Percentiles rank a stretch among this genome's conserved stretches.
phyloP scores from a whole-genome alignment of 2,797 vertebrate species.

The Ciconia nigra region DNA sequence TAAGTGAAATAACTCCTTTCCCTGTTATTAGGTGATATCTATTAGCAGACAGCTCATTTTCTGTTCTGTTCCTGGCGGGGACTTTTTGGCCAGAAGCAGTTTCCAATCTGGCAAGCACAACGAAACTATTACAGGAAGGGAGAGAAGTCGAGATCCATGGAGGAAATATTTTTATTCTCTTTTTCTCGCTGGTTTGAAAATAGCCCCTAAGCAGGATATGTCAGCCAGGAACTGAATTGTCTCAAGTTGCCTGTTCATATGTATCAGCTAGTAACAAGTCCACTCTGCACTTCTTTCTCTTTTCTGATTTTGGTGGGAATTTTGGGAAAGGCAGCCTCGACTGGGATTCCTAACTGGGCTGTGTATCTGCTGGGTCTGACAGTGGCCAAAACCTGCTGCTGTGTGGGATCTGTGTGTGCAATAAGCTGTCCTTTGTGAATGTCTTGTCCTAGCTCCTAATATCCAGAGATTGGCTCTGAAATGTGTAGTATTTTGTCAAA shows the following conservation, averaged over 20 bases:
- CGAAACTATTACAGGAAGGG: neutral
- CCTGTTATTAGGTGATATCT: constrained; percentile 13
- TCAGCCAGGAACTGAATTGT: neutral
- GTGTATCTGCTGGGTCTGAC: neutral
- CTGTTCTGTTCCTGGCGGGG: neutral
- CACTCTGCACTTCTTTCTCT: neutral
- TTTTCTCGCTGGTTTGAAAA: constrained; percentile 6
- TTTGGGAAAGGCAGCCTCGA: neutral
- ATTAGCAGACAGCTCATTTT: constrained; percentile 28
- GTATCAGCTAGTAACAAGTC: neutral
- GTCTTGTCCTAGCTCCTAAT: neutral
- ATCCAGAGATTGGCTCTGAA: neutral
- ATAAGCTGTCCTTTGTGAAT: neutral
- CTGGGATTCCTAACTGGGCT: neutral
- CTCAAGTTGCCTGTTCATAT: neutral
- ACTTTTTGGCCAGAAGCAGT: constrained; percentile 1
- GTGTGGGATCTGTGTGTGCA: neutral
- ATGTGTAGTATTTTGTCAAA: neutral
- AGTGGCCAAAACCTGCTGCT: neutral
- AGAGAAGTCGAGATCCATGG: constrained; percentile 1
- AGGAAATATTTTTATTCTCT: constrained; percentile 41
- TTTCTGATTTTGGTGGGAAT: neutral
- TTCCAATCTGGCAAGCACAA: constrained; percentile 46
- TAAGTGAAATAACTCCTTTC: neutral
- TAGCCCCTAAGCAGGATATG: neutral